Evolutionary conservation across 2,888 invertebrate species (phyloP), one percentile per base, ranked within the genome.

Genomic region (Creontiades dilutus): DNA sequence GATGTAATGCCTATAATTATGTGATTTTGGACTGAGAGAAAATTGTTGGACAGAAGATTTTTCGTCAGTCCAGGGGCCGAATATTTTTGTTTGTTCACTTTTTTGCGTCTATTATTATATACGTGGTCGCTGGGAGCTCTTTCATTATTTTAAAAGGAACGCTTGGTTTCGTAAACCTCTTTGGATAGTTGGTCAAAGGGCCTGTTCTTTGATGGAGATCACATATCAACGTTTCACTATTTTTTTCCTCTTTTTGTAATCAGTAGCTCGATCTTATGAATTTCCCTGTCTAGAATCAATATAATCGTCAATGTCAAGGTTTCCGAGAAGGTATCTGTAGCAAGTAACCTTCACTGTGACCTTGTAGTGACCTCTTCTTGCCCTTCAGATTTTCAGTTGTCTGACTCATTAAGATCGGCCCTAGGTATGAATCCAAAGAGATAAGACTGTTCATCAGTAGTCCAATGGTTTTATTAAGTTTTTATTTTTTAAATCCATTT

Each of bases 1-100:
- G 88, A 88, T 88, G 88, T 88, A 52, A 88, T 78, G 78, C 88
- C 88, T 88, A 88, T 88, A 88, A 78, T 88, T 88, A 88, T 88
- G 88, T 88, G 88, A 88, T 88, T 80, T 75, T 88, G 88, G 88
- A 68, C 88, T 88, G 88, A 75, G 86, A 37, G 46, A 86, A 68
- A 88, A 52, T 85, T 85, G 61, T 55, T 55, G 57, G n/a, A 46
- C 23, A 23, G 27, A 82, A n/a, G 78, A 78, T 52, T 88, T 88
- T 88, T 88, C 48, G 47, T 55, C 88, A 88, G 88, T 80, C 88
- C 88, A 76, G 88, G 68, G 88, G 88, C 88, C 88, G 88, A 75
- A 28, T 86, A 55, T 68, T 88, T 61, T 48, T 47, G 47, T 88
- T 76, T 78, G 11, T n/a, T 48, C 27, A 4, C 37, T 37, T 37